phyloP scores from a whole-genome alignment of 2,797 vertebrate species.

The Leucoraja ocellata region DNA sequence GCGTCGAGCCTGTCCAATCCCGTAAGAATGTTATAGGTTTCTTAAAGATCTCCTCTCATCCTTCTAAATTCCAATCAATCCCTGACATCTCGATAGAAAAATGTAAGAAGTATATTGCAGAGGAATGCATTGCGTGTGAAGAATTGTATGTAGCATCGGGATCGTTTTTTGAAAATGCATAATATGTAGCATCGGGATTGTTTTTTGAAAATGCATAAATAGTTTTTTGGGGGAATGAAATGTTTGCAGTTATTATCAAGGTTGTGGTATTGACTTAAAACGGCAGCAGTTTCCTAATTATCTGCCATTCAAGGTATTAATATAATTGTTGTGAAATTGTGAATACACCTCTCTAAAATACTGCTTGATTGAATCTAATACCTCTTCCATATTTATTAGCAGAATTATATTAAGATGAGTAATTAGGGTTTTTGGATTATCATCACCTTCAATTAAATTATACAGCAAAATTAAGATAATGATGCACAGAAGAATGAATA shows the following conservation, averaged over 20 bases:
- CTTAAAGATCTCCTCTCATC: too few relatives aligned
- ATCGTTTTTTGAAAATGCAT: too few relatives aligned
- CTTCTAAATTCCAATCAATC: too few relatives aligned
- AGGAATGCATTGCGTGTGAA: neutral
- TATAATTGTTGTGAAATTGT: neutral
- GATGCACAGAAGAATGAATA: neutral
- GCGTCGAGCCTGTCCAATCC: too few relatives aligned
- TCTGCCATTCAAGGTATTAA: neutral
- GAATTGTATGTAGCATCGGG: neutral
- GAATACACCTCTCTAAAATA: neutral
- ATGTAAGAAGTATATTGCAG: too few relatives aligned
- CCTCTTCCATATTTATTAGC: too few relatives aligned
- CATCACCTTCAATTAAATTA: neutral
- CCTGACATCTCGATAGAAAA: neutral
- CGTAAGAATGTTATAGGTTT: too few relatives aligned
- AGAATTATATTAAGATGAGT: neutral
- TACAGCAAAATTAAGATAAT: neutral
- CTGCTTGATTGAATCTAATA: neutral
- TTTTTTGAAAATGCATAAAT: too few relatives aligned
- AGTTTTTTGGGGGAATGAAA: neutral
- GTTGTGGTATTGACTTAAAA: neutral
- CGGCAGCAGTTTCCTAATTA: neutral
- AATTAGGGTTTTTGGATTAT: constrained; percentile 15
- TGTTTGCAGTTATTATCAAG: neutral
- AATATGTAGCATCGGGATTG: neutral